A percentile compares a stretch with the other conserved stretches of the same genome.
Conservation (phyloP, 2,888 invertebrate genomes). For the Glyphotaelius pellucidus region DNA sequence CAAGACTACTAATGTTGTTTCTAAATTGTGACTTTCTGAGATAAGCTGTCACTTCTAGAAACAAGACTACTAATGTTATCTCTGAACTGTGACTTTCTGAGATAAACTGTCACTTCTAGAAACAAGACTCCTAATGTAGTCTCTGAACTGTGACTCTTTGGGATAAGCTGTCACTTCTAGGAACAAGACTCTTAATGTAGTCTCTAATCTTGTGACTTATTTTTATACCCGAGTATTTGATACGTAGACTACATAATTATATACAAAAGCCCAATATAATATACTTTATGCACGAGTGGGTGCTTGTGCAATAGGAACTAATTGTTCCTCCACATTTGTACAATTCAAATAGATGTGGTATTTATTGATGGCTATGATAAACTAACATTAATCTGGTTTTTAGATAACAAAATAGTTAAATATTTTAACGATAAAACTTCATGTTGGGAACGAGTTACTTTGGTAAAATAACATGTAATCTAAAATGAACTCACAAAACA, state of each 20-base stretch:
- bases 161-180: constrained; percentile 61
- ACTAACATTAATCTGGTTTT: constrained; percentile 57
- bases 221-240: constrained; percentile 64
- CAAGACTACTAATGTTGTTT: constrained; percentile 62
- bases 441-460: constrained; percentile 55
- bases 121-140: constrained; percentile 64
- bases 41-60: constrained; percentile 61
- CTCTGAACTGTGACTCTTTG: constrained; percentile 53
- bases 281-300: constrained; percentile 41
- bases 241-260: constrained; percentile 57
- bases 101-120: constrained; percentile 60
- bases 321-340: constrained; percentile 52
- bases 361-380: constrained; percentile 58
- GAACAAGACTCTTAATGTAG: constrained; percentile 65
- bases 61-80: constrained; percentile 64
- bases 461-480: neutral
- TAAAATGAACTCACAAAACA: neutral
- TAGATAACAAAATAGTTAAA: constrained; percentile 65
- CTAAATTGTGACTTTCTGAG: constrained; percentile 60
- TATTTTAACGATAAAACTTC: constrained; percentile 64
- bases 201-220: constrained; percentile 65
- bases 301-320: constrained; percentile 28
- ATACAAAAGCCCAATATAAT: constrained; percentile 35
- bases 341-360: constrained; percentile 58
- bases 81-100: constrained; percentile 49